Base-by-base conservation (phyloP, 2,888 invertebrate genomes). In the Scrobipalpa costella region DNA sequence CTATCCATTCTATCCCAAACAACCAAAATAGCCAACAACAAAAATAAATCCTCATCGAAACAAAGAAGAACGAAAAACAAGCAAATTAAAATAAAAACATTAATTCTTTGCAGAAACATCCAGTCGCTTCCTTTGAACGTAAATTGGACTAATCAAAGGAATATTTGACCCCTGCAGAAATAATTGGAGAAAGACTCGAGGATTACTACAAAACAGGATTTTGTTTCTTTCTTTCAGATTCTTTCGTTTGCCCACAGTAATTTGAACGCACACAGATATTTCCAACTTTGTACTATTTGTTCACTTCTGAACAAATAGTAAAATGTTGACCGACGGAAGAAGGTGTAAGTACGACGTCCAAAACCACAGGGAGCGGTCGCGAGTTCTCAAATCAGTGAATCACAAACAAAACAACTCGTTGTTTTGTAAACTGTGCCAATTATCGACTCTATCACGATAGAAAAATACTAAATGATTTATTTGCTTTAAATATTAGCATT, bases 81-180 rank as follows among this genome's bases (percentile, higher is more conserved):
- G n/a, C 2, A 15, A 44, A 44, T 44, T n/a, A 44, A 15, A 44
- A 44, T 44, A 44, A 15, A 44, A 44, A n/a, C 44, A 44, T n/a
- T 7, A 44, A 44, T 44, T 44, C 44, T 44, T 44, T 44, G 9
- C 5, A 44, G 44, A 44, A 44, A 44, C 40, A 40, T 40, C 40
- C 13, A 15, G 47, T 15, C 11, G 8, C 15, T 55, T 55, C 34
- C 55, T 55, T 55, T 55, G 55, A 55, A n/a, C 33, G 27, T n/a
- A 33, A 52, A 52, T 52, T 33, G 15, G 5, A n/a, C 55, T 34
- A 55, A 55, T 55, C 55, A 55, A 55, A 55, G 55, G n/a, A 55
- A 27, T 34, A 27, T 55, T 55, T 55, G 55, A 55, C 55, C 55
- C 27, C 55, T 15, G n/a, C 50, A 50, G 15, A 55, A 55, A 27